Evolutionary conservation across 2,113 vertebrate species (phyloP).

Genomic region (Hippocampus zosterae): DNA sequence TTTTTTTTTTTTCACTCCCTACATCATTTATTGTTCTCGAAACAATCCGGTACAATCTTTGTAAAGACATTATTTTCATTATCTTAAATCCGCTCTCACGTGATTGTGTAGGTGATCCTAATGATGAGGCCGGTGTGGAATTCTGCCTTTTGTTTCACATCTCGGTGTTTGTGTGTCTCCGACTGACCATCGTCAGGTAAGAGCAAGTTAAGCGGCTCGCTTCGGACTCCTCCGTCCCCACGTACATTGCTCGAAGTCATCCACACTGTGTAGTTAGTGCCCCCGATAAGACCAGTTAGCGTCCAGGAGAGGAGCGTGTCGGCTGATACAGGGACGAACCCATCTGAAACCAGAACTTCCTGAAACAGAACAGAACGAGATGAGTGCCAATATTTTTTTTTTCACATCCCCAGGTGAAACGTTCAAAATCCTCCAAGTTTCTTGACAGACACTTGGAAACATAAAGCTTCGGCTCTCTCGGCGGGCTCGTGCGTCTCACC

Average conservation of each 20-base stretch:
- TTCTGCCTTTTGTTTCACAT: background rate
- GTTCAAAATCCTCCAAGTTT: background rate
- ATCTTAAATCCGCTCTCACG: background rate
- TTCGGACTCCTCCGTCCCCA: conserved; percentile 83
- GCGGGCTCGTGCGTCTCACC: conserved; percentile 68
- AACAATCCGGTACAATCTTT: background rate
- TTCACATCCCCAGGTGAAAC: background rate
- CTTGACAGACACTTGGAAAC: background rate
- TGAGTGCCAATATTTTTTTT: background rate
- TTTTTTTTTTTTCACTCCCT: background rate
- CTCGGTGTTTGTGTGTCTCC: conserved; percentile 28
- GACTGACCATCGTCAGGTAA: conserved; percentile 82
- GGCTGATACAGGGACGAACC: conserved; percentile 17
- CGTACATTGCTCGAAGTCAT: conserved; percentile 84
- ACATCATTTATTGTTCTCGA: background rate
- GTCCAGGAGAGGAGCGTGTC: conserved; percentile 35
- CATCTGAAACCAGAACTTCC: conserved; percentile 48
- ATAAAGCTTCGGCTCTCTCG: background rate
- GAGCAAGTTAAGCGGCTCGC: conserved; percentile 72
- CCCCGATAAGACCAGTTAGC: conserved; percentile 58
- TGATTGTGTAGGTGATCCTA: background rate
- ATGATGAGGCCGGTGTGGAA: background rate
- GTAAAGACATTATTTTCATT: background rate
- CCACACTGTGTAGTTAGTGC: conserved; percentile 71
- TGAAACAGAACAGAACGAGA: conserved; percentile 15